Evolutionary conservation across 2,888 invertebrate genomes (phyloP).

Genomic region (Cyrtodaria siliqua): DNA sequence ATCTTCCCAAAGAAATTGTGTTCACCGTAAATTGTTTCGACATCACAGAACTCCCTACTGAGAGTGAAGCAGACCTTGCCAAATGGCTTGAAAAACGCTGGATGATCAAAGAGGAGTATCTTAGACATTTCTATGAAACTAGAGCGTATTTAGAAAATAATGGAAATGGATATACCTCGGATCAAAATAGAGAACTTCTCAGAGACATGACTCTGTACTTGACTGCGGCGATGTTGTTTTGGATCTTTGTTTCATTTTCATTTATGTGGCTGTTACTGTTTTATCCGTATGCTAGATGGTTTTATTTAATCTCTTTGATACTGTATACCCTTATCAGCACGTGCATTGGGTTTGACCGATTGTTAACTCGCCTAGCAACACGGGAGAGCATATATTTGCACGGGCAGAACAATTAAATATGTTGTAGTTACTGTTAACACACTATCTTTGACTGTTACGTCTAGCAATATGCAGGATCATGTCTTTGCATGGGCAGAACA

Average conservation of each 20-base stretch:
- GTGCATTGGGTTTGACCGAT: slow-evolving; percentile 7
- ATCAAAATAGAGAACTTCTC: slow-evolving; percentile 39
- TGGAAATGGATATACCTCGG: not conserved
- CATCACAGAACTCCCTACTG: slow-evolving; percentile 64
- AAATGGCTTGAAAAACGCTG: slow-evolving; percentile 85
- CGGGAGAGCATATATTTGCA: too few relatives aligned
- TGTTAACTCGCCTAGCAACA: not conserved
- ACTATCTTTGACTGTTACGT: too few relatives aligned
- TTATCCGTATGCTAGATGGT: slow-evolving; percentile 9
- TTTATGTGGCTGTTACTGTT: slow-evolving; percentile 12
- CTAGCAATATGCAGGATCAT: too few relatives aligned
- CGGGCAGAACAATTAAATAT: too few relatives aligned
- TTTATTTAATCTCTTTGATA: slow-evolving; percentile 2
- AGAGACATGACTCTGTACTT: slow-evolving; percentile 22
- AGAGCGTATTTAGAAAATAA: not conserved
- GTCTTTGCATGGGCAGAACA: too few relatives aligned
- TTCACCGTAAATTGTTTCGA: slow-evolving; percentile 89
- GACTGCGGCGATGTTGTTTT: slow-evolving; percentile 27
- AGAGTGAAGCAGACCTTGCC: slow-evolving; percentile 60
- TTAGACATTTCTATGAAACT: slow-evolving; percentile 75
- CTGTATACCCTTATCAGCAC: not conserved
- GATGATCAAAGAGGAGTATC: slow-evolving; percentile 85
- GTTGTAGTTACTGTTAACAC: too few relatives aligned
- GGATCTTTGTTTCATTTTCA: slow-evolving; percentile 16
- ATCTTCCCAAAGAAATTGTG: slow-evolving; percentile 91